Percentiles rank a stretch among this genome's conserved stretches.
These are phyloP conservation scores for Pollicipes pollicipes DNA, from an alignment of 1,140 invertebrate species.

Conservation along the genomic window DNA sequence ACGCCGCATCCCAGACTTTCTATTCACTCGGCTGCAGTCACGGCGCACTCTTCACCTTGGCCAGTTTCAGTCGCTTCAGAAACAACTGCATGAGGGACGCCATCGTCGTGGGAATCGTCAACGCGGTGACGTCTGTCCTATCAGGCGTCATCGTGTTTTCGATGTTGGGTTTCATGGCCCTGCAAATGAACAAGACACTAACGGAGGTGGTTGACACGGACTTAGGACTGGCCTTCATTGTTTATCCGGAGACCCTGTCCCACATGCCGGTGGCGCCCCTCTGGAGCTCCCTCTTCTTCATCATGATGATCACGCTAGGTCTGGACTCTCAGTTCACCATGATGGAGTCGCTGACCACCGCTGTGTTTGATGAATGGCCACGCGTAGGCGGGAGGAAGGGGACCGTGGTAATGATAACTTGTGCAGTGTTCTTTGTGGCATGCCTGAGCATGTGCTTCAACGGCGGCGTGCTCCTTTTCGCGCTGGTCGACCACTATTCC, in stretches of 20 bases:
- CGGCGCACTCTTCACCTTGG: neutral
- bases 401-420: neutral
- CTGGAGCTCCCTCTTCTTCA: slow-evolving; percentile 81
- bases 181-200: slow-evolving; percentile 40
- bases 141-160: slow-evolving; percentile 58
- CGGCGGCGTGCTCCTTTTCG: slow-evolving; percentile 84
- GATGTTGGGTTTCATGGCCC: slow-evolving; percentile 53
- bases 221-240: slow-evolving; percentile 51
- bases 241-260: slow-evolving; percentile 82
- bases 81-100: slow-evolving; percentile 23
- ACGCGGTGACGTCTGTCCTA: slow-evolving; percentile 36
- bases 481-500: slow-evolving; percentile 79
- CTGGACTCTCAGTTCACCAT: slow-evolving; percentile 83
- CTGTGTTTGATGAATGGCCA: slow-evolving; percentile 39
- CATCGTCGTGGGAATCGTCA: slow-evolving; percentile 27
- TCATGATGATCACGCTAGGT: slow-evolving; percentile 84
- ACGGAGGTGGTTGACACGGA: slow-evolving; percentile 44
- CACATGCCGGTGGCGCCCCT: slow-evolving; percentile 83
- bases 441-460: slow-evolving; percentile 24
- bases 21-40: slow-evolving; percentile 25
- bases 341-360: slow-evolving; percentile 60
- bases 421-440: neutral
- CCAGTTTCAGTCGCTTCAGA: slow-evolving; percentile 2
- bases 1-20: slow-evolving; percentile 24
- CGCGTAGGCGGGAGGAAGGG: neutral